A percentile compares a stretch with the other conserved stretches of the same genome.
Evolutionary conservation across 1,140 invertebrate species (phyloP).

Genomic region (Chrysopa pallens): DNA sequence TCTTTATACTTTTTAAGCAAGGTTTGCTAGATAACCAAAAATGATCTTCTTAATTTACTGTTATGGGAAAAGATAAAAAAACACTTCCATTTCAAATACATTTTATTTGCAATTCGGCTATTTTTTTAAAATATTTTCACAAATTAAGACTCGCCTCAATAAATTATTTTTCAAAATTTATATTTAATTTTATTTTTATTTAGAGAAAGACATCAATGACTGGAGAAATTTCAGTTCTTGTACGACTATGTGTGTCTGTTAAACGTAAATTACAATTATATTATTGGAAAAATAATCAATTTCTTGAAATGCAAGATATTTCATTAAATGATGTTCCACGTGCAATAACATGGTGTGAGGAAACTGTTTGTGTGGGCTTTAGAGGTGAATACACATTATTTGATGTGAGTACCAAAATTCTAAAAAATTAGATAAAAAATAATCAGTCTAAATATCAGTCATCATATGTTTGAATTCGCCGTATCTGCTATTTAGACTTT

Average conservation of each 20-base stretch:
- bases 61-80: no score
- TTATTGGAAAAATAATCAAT: slow-evolving; percentile 74
- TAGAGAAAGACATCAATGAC: slow-evolving; percentile 38
- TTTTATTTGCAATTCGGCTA: slow-evolving; percentile 1
- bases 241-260: slow-evolving; percentile 76
- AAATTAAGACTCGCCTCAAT: no score
- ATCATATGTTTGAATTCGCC: slow-evolving; percentile 1
- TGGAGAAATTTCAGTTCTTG: slow-evolving; percentile 50
- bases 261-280: slow-evolving; percentile 75
- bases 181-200: slow-evolving; percentile 7
- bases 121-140: no score
- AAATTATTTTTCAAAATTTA: no score
- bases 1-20: no score
- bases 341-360: slow-evolving; percentile 69
- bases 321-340: slow-evolving; percentile 67
- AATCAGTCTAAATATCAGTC: neutral
- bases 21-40: no score
- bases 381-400: slow-evolving; percentile 65
- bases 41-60: no score
- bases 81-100: no score
- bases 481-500: slow-evolving; percentile 4
- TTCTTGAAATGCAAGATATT: slow-evolving; percentile 56
- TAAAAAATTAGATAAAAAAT: no score
- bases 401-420: slow-evolving; percentile 34
- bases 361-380: slow-evolving; percentile 68